These are phyloP conservation scores for Philereme transversata DNA, from an alignment of 2,888 invertebrate genomes.

Conservation along the genomic window DNA sequence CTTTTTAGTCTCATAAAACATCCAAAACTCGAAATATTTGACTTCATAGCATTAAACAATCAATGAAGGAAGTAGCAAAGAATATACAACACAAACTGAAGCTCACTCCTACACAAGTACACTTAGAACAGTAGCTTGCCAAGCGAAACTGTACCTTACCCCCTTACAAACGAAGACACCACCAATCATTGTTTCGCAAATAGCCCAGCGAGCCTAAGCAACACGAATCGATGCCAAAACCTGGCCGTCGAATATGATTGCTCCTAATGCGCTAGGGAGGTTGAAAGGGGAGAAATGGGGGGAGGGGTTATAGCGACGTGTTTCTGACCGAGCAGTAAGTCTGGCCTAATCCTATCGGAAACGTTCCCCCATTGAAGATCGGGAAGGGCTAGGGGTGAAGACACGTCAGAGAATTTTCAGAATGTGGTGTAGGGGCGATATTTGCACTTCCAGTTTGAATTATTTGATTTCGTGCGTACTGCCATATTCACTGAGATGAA, in stretches of 20 bases:
- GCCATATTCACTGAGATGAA: too few relatives aligned
- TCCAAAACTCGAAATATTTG: too few relatives aligned
- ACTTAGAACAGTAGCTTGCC: slow-evolving; percentile 23
- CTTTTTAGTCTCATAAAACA: too few relatives aligned
- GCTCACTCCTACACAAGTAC: slow-evolving; percentile 2
- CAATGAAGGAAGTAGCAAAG: not conserved
- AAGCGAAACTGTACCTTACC: slow-evolving; percentile 55
- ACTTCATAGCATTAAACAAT: too few relatives aligned
- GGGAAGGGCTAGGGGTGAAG: slow-evolving; percentile 60
- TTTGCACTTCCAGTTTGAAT: slow-evolving; percentile 6
- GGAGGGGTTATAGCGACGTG: slow-evolving; percentile 68
- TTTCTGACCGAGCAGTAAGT: slow-evolving; percentile 83
- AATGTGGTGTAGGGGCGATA: slow-evolving; percentile 20
- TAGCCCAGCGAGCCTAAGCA: slow-evolving; percentile 75
- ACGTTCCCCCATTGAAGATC: slow-evolving; percentile 81
- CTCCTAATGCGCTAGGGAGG: slow-evolving; percentile 75
- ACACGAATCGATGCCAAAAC: slow-evolving; percentile 81
- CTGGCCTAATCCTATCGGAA: slow-evolving; percentile 83
- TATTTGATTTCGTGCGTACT: not conserved
- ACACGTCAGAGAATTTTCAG: slow-evolving; percentile 53
- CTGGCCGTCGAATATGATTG: slow-evolving; percentile 82
- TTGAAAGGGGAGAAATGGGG: slow-evolving; percentile 44
- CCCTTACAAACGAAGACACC: slow-evolving; percentile 71
- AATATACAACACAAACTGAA: slow-evolving; percentile 6
- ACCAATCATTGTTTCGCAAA: slow-evolving; percentile 79